Evolutionary conservation across 2,113 vertebrate genomes (phyloP), one percentile per base, ranked within the genome.

Genomic region (Hepsetus odoe): DNA sequence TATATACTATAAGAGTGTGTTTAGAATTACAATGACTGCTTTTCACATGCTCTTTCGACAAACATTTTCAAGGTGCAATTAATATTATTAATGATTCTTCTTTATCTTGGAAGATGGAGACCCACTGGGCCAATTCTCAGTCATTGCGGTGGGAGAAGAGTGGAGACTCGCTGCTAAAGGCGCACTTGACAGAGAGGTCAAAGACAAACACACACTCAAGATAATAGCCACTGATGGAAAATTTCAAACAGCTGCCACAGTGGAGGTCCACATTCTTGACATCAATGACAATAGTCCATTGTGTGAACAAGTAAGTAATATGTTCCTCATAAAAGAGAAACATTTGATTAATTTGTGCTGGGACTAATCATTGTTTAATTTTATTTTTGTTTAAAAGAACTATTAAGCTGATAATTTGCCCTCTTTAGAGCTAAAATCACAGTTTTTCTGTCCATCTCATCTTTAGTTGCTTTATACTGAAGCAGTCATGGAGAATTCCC

Each of bases 231-330:
- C 96, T 0, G 98, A 99, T 38, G 98, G 98, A 71, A 96, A 94
- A 84, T 98, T 96, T 74, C 95, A 98, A 87, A 92, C 94, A 30
- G 91, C 92, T 0, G 91, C 95, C 0, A 87, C 86, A 0, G 94
- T 97, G 64, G 95, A 98, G 71, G 84, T 99, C 82, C 94, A 95
- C 24, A 95, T 99, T 69, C 85, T 98, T 84, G 98, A 99, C 86
- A 92, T 96, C 89, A 99, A 99, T 40, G 98, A 99, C 88, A 98
- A 99, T 90, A 96, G 92, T 76, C 98, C 97, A 0, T 89, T 94
- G 80, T 99, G 97, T n/a, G 92, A 95, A 14, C 94, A 98, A 95
- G 98, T 99, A 78, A 89, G 90, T 71, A 22, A 56, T 24, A 42
- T 62, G 18, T 12, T 64, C 32, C 56, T 51, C 14, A 32, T 9